Evolutionary conservation across 2,797 vertebrate species (phyloP).

Genomic region (Gallinago stenura): DNA sequence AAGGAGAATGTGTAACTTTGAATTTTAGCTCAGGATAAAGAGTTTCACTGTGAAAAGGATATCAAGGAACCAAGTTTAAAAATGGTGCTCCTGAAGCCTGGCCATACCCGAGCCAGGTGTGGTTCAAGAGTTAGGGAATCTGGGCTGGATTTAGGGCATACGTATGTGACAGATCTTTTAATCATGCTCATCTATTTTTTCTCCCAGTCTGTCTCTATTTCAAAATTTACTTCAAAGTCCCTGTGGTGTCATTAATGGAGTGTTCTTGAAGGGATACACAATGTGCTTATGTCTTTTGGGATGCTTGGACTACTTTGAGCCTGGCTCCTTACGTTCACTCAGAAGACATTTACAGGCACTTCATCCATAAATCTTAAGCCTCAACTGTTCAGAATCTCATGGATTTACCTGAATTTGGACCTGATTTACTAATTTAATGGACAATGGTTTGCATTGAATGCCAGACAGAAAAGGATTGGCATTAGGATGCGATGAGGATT

Average conservation of each 20-base stretch:
- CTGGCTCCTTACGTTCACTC: fast-evolving
- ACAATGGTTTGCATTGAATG: fast-evolving
- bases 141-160: fast-evolving
- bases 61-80: fast-evolving
- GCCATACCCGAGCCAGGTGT: fast-evolving
- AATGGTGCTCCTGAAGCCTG: not conserved
- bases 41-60: not conserved
- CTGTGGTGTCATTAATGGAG: not conserved
- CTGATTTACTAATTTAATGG: not conserved
- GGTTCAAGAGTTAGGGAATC: not conserved
- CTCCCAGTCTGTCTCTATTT: not conserved
- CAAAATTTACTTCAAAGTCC: not conserved
- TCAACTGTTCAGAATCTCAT: not conserved
- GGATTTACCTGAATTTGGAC: fast-evolving
- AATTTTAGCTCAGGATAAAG: not conserved
- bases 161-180: not conserved
- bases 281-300: fast-evolving
- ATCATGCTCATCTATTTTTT: not conserved
- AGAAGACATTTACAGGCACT: not conserved
- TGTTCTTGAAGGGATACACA: not conserved
- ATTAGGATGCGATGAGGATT: fast-evolving
- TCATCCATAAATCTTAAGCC: not conserved
- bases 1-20: no score
- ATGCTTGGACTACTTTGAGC: not conserved
- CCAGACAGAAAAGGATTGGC: not conserved